Percentiles rank a stretch among this genome's conserved stretches.
Evolutionary conservation across 1,140 invertebrate species (phyloP).

Genomic region (Samia ricini): DNA sequence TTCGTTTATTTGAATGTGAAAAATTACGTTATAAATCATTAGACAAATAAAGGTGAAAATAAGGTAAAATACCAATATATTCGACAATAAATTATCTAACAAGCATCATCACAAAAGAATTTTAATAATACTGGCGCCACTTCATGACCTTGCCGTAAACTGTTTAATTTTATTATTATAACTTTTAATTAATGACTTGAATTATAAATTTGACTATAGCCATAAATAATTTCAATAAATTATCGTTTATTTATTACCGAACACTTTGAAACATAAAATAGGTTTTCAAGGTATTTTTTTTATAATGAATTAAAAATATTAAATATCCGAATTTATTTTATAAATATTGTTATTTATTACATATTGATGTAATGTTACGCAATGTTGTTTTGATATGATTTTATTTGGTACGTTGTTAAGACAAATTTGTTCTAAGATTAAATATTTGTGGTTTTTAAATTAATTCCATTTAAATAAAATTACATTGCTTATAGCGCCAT

Average conservation of each 20-base stretch:
- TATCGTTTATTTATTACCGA: neutral
- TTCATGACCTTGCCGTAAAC: slow-evolving; percentile 26
- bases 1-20: slow-evolving; percentile 9
- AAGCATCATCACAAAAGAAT: slow-evolving; percentile 32
- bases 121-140: slow-evolving; percentile 31
- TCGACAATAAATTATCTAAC: slow-evolving; percentile 13
- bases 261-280: neutral
- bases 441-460: neutral
- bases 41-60: neutral
- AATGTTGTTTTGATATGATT: neutral
- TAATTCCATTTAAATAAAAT: neutral
- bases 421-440: slow-evolving; percentile 1
- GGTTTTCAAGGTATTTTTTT: neutral
- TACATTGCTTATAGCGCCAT: neutral
- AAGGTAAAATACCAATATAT: slow-evolving; percentile 23
- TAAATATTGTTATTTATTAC: neutral
- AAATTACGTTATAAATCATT: neutral
- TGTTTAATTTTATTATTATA: slow-evolving; percentile 18
- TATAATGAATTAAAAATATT: neutral
- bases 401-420: neutral
- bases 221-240: slow-evolving; percentile 1
- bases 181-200: neutral
- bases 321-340: neutral
- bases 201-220: neutral
- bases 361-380: slow-evolving; percentile 5